A percentile compares a stretch with the other conserved stretches of the same genome.
These are phyloP conservation scores for Mylabris phalerata DNA, from an alignment of 1,140 invertebrate genomes.

Conservation along the genomic window DNA sequence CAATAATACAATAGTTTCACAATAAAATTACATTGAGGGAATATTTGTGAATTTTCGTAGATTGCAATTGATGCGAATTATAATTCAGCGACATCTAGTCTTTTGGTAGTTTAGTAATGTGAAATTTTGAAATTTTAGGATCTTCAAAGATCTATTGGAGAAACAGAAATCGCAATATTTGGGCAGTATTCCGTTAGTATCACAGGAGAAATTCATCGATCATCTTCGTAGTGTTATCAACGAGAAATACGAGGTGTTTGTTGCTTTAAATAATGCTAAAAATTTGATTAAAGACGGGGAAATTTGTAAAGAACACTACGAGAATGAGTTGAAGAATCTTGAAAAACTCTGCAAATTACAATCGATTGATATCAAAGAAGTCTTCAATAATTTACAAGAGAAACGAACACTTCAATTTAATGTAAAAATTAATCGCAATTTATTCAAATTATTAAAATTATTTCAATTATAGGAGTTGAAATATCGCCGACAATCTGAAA, in stretches of 20 bases:
- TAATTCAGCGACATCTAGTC: no score
- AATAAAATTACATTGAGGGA: no score
- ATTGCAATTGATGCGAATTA: no score
- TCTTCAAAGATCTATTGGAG: slow-evolving; percentile 35
- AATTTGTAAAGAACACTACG: slow-evolving; percentile 37
- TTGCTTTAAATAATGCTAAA: slow-evolving; percentile 28
- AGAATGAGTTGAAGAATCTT: slow-evolving; percentile 25
- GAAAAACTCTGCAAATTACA: slow-evolving; percentile 3
- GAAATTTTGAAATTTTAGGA: slow-evolving; percentile 13
- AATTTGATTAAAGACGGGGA: slow-evolving; percentile 32
- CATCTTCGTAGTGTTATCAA: slow-evolving; percentile 27
- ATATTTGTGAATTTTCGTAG: no score
- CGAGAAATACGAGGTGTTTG: slow-evolving; percentile 29
- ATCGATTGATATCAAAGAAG: slow-evolving; percentile 4
- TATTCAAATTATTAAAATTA: background rate
- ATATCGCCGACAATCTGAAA: slow-evolving; percentile 29
- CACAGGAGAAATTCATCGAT: slow-evolving; percentile 31
- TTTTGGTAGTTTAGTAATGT: background rate
- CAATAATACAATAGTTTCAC: no score
- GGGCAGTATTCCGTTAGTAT: slow-evolving; percentile 35
- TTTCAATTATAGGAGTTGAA: slow-evolving; percentile 31
- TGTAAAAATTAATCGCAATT: slow-evolving; percentile 12
- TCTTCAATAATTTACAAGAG: slow-evolving; percentile 26
- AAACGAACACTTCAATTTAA: slow-evolving; percentile 23
- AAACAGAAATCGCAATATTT: slow-evolving; percentile 38